These are phyloP conservation scores for Willisornis vidua DNA, from an alignment of 2,113 vertebrate species.

Conservation along the genomic window DNA sequence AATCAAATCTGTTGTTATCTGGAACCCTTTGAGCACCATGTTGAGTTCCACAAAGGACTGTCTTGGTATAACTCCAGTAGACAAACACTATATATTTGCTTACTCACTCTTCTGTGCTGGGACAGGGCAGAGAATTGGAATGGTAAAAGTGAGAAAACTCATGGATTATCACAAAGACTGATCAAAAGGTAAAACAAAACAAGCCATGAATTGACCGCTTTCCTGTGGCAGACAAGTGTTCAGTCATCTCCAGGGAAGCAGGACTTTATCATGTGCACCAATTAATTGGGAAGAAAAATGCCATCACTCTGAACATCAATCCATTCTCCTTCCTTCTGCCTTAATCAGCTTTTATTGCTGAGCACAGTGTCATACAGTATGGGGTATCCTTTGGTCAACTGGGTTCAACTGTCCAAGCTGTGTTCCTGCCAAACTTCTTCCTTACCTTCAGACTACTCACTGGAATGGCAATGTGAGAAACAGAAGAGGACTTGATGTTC, in stretches of 20 bases:
- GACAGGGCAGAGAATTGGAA: neutral
- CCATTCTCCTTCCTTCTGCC: neutral
- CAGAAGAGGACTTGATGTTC: neutral
- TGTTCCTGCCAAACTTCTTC: neutral
- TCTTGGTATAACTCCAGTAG: neutral
- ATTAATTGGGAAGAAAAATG: neutral
- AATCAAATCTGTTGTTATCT: accelerated
- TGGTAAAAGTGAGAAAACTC: neutral
- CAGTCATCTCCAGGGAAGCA: neutral
- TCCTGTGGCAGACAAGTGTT: neutral
- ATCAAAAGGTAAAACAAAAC: neutral
- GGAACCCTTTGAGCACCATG: neutral
- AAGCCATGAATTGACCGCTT: neutral
- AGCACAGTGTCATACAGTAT: accelerated
- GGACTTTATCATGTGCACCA: neutral
- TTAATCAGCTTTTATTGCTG: neutral
- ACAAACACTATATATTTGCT: neutral
- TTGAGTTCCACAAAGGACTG: neutral
- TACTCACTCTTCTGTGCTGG: accelerated
- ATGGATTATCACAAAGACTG: neutral
- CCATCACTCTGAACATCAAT: neutral
- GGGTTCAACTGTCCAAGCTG: neutral
- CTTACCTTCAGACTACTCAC: accelerated
- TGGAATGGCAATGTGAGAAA: neutral
- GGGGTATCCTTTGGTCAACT: neutral